Conservation (phyloP, 2,888 invertebrate species). For the Parnassius glacialis region DNA sequence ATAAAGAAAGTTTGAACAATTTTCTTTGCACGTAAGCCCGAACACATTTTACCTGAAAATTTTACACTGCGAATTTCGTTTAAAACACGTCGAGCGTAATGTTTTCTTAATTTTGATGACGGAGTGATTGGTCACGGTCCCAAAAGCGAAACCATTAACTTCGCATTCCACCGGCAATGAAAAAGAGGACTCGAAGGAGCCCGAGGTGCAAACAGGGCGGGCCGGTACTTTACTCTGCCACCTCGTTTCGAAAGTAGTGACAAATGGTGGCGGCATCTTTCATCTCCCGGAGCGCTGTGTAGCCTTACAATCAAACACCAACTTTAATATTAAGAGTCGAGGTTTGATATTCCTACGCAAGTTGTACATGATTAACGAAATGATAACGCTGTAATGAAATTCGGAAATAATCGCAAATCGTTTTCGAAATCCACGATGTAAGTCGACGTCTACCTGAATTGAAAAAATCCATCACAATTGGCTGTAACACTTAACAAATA, state of each 20-base stretch:
- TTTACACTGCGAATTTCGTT: slow-evolving; percentile 9
- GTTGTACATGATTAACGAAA: slow-evolving; percentile 55
- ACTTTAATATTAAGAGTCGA: slow-evolving; percentile 41
- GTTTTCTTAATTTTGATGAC: slow-evolving; percentile 66
- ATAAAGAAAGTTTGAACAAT: not conserved
- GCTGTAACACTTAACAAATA: slow-evolving; percentile 22
- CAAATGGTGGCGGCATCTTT: slow-evolving; percentile 78
- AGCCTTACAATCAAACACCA: slow-evolving; percentile 39
- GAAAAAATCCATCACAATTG: slow-evolving; percentile 39
- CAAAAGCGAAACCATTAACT: slow-evolving; percentile 68
- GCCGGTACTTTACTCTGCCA: slow-evolving; percentile 65
- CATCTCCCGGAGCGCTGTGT: slow-evolving; percentile 55
- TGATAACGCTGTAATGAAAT: slow-evolving; percentile 75
- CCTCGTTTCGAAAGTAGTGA: slow-evolving; percentile 75
- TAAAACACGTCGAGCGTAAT: slow-evolving; percentile 35
- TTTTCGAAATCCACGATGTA: slow-evolving; percentile 55
- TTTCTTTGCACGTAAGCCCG: not conserved
- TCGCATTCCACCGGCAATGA: slow-evolving; percentile 57
- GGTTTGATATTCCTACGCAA: slow-evolving; percentile 33
- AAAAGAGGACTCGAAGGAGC: slow-evolving; percentile 51
- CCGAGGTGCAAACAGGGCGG: slow-evolving; percentile 74
- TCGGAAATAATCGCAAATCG: slow-evolving; percentile 76
- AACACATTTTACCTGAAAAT: slow-evolving; percentile 1
- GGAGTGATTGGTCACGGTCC: slow-evolving; percentile 68
- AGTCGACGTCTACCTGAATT: slow-evolving; percentile 56